Base-by-base conservation (phyloP, 1,140 invertebrate species). In the Meloidogyne hapla region DNA sequence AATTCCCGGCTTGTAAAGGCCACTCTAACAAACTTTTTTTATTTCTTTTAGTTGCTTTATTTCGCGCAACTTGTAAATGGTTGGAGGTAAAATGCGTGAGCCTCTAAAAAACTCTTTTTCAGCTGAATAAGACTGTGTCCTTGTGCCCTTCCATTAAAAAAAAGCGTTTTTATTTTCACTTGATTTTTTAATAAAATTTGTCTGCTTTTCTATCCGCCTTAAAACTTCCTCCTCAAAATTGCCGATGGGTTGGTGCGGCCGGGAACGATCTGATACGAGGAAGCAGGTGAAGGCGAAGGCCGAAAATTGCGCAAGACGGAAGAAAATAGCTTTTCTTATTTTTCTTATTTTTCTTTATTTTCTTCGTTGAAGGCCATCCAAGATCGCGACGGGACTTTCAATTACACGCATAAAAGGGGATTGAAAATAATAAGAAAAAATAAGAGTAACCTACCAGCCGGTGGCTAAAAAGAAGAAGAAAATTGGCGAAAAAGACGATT, bases 271-370 rank as follows among this genome's bases (percentile, higher is more conserved):
- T 56, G 71, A 73, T 73, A 73, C 71, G 69, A 45, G 5, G 18
- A 70, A 33, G 40, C 48, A 25, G 56, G 56, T 63, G 15, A 67
- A 25, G 21, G 21, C 69, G 40, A 63, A 73, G 71, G 45, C 56
- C 56, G 48, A 73, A 73, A 70, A 73, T 73, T 73, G 71, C 71
- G 71, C 71, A 73, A 73, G n/a, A 33, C 71, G 71, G 48, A 56
- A 56, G 28, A 26, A 69, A 69, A 15, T 21, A 25, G 56, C 12
- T 26, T 61, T 33, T 33, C 33, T 33, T 33, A 33, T 33, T 33
- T 6, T 33, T 33, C n/a, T n/a, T n/a, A n/a, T n/a, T n/a, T n/a
- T n/a, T n/a, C n/a, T n/a, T n/a, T n/a, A n/a, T n/a, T 33, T 33
- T 21, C 33, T 61, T n/a, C 23, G 48, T 38, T 9, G 15, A 38